These are phyloP conservation scores for Pterocles gutturalis DNA, from an alignment of 2,113 vertebrate genomes.

Conservation along the genomic window DNA sequence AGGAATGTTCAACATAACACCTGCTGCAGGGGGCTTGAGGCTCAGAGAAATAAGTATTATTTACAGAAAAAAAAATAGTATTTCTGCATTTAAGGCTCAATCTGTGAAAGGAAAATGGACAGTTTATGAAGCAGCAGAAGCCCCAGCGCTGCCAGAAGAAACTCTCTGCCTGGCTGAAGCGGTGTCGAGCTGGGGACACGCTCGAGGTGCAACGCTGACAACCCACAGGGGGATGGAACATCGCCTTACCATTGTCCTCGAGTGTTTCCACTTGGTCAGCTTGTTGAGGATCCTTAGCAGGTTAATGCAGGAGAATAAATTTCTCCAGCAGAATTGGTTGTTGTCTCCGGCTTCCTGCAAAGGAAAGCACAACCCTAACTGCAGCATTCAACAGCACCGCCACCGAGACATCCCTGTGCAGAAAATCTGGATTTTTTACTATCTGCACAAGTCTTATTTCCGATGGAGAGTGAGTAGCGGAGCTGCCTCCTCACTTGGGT, in stretches of 20 bases:
- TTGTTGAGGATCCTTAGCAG: slow-evolving; percentile 94
- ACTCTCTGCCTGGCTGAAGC: background rate
- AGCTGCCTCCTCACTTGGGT: background rate
- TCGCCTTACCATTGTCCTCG: slow-evolving; percentile 91
- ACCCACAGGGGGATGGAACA: rapidly evolving
- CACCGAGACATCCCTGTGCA: background rate
- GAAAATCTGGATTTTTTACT: background rate
- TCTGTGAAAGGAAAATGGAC: background rate
- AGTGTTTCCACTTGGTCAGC: slow-evolving; percentile 99
- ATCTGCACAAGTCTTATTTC: background rate
- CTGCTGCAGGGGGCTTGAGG: background rate
- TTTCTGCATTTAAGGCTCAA: background rate
- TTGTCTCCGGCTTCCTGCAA: slow-evolving; percentile 92
- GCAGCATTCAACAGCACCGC: rapidly evolving
- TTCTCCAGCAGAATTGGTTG: slow-evolving; percentile 97
- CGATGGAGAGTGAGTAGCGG: background rate
- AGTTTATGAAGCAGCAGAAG: background rate
- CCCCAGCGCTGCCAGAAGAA: background rate
- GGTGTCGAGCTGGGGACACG: rapidly evolving
- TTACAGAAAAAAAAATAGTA: background rate
- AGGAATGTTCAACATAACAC: rapidly evolving
- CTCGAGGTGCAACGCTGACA: rapidly evolving
- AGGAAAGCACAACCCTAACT: background rate
- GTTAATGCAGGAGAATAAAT: slow-evolving; percentile 97
- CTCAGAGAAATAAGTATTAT: background rate